Percentiles rank a stretch among this genome's conserved stretches.
These are phyloP conservation scores for Cepaea hortensis DNA, from an alignment of 2,888 invertebrate genomes.

Conservation along the genomic window DNA sequence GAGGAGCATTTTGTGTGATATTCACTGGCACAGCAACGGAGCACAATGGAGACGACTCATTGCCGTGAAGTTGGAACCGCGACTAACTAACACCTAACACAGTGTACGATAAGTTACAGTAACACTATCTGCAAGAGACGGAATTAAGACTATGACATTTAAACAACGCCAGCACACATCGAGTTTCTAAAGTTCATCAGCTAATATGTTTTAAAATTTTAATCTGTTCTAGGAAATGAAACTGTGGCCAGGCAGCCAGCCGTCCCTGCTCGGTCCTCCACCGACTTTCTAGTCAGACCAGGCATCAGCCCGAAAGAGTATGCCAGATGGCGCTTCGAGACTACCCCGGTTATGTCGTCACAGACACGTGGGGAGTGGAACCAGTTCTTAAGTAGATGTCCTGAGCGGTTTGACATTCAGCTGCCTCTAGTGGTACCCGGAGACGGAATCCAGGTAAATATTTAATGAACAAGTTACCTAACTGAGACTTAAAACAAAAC, in stretches of 20 bases:
- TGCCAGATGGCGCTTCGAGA: conserved; percentile 29
- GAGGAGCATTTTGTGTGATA: no score
- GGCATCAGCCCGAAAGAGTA: conserved; percentile 14
- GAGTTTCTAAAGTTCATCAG: not conserved
- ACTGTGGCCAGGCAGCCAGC: not conserved
- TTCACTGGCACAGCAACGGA: no score
- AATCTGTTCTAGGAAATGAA: not conserved
- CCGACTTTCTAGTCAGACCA: conserved; percentile 4
- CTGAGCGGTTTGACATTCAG: conserved; percentile 34
- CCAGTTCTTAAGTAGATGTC: conserved; percentile 22
- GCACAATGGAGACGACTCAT: no score
- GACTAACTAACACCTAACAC: no score
- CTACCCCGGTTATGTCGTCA: conserved; percentile 37
- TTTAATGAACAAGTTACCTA: no score
- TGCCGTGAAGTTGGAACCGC: no score
- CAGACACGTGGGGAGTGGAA: conserved; percentile 14
- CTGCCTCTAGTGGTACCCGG: conserved; percentile 15
- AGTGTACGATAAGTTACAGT: no score
- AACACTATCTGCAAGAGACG: no score
- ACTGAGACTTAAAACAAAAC: no score
- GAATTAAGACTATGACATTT: not conserved
- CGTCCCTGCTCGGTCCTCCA: not conserved
- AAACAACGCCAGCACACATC: not conserved
- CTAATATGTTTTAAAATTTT: not conserved
- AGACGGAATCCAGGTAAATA: conserved; percentile 22